A percentile compares a stretch with the other conserved stretches of the same genome.
Evolutionary conservation across 1,140 invertebrate genomes (phyloP).

Genomic region (Bombus ignitus): DNA sequence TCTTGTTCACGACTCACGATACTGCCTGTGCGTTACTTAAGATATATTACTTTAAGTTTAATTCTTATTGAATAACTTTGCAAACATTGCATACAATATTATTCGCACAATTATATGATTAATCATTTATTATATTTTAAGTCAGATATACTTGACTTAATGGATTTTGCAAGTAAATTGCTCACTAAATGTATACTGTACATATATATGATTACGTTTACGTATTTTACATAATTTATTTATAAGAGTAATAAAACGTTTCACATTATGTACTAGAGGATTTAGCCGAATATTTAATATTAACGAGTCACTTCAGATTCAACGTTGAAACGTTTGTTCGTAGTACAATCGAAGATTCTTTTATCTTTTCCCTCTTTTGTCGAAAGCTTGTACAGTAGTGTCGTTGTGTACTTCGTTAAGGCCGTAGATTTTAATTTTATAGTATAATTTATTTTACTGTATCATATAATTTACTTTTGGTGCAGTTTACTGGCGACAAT

Average conservation of each 20-base stretch:
- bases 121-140: background rate
- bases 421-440: slow-evolving; percentile 56
- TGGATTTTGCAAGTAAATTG: background rate
- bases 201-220: slow-evolving; percentile 16
- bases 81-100: slow-evolving; percentile 1
- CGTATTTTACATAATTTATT: slow-evolving; percentile 19
- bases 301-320: slow-evolving; percentile 61
- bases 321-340: slow-evolving; percentile 29
- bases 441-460: slow-evolving; percentile 67
- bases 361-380: background rate
- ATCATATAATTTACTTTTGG: slow-evolving; percentile 63
- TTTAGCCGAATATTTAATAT: background rate
- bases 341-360: slow-evolving; percentile 35
- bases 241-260: background rate
- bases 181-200: slow-evolving; percentile 12
- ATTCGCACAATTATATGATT: background rate
- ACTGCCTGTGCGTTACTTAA: slow-evolving; percentile 7
- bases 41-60: slow-evolving; percentile 3
- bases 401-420: slow-evolving; percentile 58
- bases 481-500: slow-evolving; percentile 72
- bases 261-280: background rate
- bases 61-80: background rate
- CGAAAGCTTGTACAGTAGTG: slow-evolving; percentile 58
- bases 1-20: background rate
- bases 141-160: background rate